A percentile compares a stretch with the other conserved stretches of the same genome.
phyloP scores from a whole-genome alignment of 2,888 invertebrate species.

The Pterostichus niger region DNA sequence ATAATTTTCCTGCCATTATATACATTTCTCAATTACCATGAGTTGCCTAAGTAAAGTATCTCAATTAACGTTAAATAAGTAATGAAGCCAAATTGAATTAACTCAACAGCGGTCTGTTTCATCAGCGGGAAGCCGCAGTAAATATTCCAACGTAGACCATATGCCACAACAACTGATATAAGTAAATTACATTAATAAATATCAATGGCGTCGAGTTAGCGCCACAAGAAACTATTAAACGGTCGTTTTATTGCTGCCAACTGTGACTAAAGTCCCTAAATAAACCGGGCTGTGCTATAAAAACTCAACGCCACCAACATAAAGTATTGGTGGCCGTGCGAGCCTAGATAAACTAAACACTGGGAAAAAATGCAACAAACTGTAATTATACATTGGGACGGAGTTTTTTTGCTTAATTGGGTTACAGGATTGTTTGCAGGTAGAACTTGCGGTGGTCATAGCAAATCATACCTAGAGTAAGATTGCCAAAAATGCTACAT shows the following conservation, averaged over 20 bases:
- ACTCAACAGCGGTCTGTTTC: constrained; percentile 39
- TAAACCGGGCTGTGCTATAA: constrained; percentile 67
- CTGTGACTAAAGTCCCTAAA: constrained; percentile 71
- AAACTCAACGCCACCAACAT: constrained; percentile 59
- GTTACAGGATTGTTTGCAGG: constrained; percentile 9
- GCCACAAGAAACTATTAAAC: constrained; percentile 73
- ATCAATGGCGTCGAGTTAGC: constrained; percentile 73
- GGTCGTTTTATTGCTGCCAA: constrained; percentile 72
- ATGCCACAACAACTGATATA: constrained; percentile 72
- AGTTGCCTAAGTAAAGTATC: constrained; percentile 59
- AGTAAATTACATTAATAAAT: constrained; percentile 74
- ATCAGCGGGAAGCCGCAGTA: constrained; percentile 33
- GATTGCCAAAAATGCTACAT: no score
- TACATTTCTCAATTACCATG: constrained; percentile 64
- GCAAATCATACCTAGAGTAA: neutral
- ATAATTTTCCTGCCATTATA: constrained; percentile 58
- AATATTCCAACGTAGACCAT: constrained; percentile 70
- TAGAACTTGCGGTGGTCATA: constrained; percentile 26
- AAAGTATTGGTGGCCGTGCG: constrained; percentile 51
- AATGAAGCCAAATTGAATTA: constrained; percentile 66
- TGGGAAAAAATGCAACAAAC: constrained; percentile 63
- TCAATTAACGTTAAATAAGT: constrained; percentile 65
- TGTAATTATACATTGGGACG: constrained; percentile 62
- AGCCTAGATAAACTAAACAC: constrained; percentile 49
- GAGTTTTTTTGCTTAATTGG: constrained; percentile 58